Conservation (phyloP, 30 jellyfish, hydroid and myxozoan species). For the Catostylus mosaicus region DNA sequence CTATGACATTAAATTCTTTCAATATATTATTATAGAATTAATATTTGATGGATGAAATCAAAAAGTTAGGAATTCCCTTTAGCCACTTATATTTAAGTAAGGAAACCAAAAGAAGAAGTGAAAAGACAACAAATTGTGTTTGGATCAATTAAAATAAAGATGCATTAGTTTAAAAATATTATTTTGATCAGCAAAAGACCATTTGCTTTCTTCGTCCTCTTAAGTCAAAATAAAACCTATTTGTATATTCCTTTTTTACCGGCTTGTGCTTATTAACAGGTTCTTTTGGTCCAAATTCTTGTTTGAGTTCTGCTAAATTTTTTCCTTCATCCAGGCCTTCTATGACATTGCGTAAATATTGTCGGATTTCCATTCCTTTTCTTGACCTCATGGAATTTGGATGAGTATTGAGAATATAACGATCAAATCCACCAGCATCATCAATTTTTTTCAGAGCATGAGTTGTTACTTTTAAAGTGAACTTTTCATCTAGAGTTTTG, state of each 20-base stretch:
- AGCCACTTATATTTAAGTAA: too few relatives aligned
- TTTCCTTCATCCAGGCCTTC: slow-evolving; percentile 70
- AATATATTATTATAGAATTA: too few relatives aligned
- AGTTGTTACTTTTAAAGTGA: slow-evolving; percentile 53
- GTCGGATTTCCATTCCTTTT: slow-evolving; percentile 68
- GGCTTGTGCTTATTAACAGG: slow-evolving; percentile 51
- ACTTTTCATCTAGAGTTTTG: slow-evolving; percentile 63
- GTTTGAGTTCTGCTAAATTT: slow-evolving; percentile 62
- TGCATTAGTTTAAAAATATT: too few relatives aligned
- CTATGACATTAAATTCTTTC: too few relatives aligned
- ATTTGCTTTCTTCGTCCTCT: slow-evolving; percentile 83
- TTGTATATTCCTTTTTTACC: slow-evolving; percentile 49
- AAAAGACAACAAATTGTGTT: too few relatives aligned
- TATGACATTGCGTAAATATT: slow-evolving; percentile 74
- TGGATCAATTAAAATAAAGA: too few relatives aligned
- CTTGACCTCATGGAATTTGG: slow-evolving; percentile 62
- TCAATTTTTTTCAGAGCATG: slow-evolving; percentile 80
- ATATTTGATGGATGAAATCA: too few relatives aligned
- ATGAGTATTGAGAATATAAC: slow-evolving; percentile 82
- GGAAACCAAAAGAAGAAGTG: too few relatives aligned
- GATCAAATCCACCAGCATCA: slow-evolving; percentile 90
- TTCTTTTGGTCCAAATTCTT: slow-evolving; percentile 70
- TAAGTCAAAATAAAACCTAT: slow-evolving; percentile 82
- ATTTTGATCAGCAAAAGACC: slow-evolving; percentile 74
- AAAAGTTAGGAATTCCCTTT: too few relatives aligned